Percentiles rank a stretch among this genome's conserved stretches.
Conservation (phyloP, 2,797 vertebrate species). For the Acanthopagrus latus region DNA sequence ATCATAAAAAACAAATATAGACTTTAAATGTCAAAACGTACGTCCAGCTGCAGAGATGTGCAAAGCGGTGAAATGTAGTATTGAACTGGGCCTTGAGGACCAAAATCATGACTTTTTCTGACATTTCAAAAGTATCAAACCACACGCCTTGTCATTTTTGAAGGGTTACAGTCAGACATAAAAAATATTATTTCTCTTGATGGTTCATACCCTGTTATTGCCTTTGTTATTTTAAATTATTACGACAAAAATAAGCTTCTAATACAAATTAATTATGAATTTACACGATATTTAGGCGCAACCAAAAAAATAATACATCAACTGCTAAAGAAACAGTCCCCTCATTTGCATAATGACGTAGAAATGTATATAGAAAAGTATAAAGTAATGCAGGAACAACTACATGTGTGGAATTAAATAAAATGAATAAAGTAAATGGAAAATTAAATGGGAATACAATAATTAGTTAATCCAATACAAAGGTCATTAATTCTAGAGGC, state of each 20-base stretch:
- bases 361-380: too few relatives aligned
- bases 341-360: too few relatives aligned
- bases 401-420: too few relatives aligned
- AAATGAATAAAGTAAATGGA: too few relatives aligned
- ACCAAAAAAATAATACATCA: too few relatives aligned
- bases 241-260: too few relatives aligned
- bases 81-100: neutral
- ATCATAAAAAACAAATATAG: neutral
- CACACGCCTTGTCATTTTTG: neutral
- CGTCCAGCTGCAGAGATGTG: neutral
- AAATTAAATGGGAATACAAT: too few relatives aligned
- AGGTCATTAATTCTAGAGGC: too few relatives aligned
- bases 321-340: too few relatives aligned
- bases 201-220: neutral
- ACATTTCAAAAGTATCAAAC: neutral
- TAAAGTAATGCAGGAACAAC: too few relatives aligned
- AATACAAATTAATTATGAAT: neutral
- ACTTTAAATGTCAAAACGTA: neutral
- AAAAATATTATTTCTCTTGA: neutral
- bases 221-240: neutral
- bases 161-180: neutral
- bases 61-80: neutral
- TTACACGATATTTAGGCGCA: neutral
- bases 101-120: neutral
- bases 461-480: too few relatives aligned